Percentiles rank a stretch among this genome's conserved stretches.
phyloP scores from a whole-genome alignment of 2,797 vertebrate species.

The Neomorphus geoffroyi region DNA sequence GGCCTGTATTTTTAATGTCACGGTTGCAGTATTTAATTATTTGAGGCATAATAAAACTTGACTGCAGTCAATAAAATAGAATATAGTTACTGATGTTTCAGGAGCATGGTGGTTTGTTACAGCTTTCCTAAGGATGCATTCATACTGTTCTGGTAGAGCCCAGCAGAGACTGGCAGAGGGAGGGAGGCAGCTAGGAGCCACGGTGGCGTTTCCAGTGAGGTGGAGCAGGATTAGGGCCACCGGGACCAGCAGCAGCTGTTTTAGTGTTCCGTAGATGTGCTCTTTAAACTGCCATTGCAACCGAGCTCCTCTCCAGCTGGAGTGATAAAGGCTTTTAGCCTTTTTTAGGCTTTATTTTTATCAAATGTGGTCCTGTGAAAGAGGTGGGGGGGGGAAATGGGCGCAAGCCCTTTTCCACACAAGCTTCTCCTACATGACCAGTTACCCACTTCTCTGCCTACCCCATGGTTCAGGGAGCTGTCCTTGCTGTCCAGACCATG shows the following conservation, averaged over 20 bases:
- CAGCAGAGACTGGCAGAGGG: background rate
- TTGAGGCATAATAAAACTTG: conserved; percentile 73
- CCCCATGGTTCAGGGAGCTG: background rate
- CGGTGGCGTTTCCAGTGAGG: no score
- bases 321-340: background rate
- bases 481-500: rapidly evolving
- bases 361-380: no score
- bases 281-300: rapidly evolving
- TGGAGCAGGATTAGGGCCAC: background rate
- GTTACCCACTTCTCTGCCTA: background rate
- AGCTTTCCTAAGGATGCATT: background rate
- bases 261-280: background rate
- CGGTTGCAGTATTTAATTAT: conserved; percentile 80
- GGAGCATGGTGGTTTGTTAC: background rate
- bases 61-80: conserved; percentile 75
- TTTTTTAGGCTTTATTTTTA: background rate
- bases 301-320: background rate
- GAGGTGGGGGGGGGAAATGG: background rate
- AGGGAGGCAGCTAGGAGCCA: background rate
- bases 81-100: background rate
- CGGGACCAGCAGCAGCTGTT: rapidly evolving
- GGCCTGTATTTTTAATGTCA: conserved; percentile 82
- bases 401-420: background rate
- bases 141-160: rapidly evolving
- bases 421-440: background rate